Conservation (phyloP, 2,888 invertebrate genomes). For the Aquatica leii region DNA sequence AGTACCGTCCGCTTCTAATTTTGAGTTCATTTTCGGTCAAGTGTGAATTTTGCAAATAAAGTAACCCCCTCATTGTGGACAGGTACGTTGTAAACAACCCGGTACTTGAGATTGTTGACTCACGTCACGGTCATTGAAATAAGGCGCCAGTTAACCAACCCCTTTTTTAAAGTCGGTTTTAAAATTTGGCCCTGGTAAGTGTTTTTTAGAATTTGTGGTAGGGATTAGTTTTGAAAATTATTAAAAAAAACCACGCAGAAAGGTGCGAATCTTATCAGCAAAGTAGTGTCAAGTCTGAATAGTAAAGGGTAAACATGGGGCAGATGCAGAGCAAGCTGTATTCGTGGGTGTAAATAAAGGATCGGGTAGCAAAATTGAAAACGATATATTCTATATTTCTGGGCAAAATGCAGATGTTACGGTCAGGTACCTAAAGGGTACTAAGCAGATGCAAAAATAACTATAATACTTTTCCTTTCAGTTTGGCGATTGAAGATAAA, state of each 20-base stretch:
- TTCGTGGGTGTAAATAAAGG: constrained; percentile 40
- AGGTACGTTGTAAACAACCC: constrained; percentile 29
- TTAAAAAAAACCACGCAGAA: neutral
- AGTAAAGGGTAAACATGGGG: constrained; percentile 29
- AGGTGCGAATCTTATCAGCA: constrained; percentile 30
- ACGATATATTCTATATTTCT: constrained; percentile 37
- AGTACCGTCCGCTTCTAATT: constrained; percentile 25
- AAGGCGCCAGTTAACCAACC: constrained; percentile 25
- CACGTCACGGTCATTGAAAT: constrained; percentile 26
- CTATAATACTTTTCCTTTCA: constrained; percentile 36
- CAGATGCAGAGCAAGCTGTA: constrained; percentile 38
- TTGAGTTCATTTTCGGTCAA: constrained; percentile 34
- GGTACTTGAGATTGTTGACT: constrained; percentile 32
- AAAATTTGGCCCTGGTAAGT: neutral
- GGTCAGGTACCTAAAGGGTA: constrained; percentile 41
- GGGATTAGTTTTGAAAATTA: neutral
- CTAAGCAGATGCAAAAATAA: constrained; percentile 48
- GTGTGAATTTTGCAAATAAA: constrained; percentile 36
- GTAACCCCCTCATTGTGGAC: constrained; percentile 27
- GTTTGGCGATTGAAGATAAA: constrained; percentile 30
- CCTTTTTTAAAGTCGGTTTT: neutral
- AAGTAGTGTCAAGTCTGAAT: constrained; percentile 21
- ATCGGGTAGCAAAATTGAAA: constrained; percentile 39
- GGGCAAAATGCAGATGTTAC: constrained; percentile 38
- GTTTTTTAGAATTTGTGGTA: neutral